phyloP scores from a whole-genome alignment of 53 echinoderm and acorn worm species.

The Antedon mediterranea region DNA sequence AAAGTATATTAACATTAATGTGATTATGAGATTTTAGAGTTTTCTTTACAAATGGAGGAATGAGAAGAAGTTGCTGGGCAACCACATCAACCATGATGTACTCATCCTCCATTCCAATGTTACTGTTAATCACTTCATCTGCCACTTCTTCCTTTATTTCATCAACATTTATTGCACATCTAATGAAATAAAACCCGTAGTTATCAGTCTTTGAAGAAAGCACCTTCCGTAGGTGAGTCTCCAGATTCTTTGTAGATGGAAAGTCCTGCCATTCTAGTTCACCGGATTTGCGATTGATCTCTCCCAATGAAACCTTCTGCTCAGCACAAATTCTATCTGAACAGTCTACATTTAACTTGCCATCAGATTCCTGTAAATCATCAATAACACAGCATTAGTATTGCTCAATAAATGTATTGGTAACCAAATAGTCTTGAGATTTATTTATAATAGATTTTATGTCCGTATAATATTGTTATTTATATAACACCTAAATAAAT shows the following conservation, averaged over 20 bases:
- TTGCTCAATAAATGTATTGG: too few species aligned
- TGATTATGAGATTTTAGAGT: neutral
- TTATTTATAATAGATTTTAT: too few species aligned
- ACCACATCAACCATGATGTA: neutral
- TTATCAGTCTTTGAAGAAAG: neutral
- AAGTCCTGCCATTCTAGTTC: slow-evolving; percentile 18
- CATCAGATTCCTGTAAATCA: neutral
- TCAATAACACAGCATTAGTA: too few species aligned
- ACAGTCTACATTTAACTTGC: slow-evolving; percentile 3
- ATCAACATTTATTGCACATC: slow-evolving; percentile 10
- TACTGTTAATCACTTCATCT: slow-evolving; percentile 4
- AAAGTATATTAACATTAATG: slow-evolving; percentile 53
- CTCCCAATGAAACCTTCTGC: slow-evolving; percentile 9
- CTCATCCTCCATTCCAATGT: neutral
- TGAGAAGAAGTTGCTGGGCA: neutral
- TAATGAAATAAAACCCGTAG: slow-evolving; percentile 28
- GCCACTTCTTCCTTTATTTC: slow-evolving; percentile 6
- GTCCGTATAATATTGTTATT: too few species aligned
- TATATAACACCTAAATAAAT: too few species aligned
- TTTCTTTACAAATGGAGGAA: neutral
- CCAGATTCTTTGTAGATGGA: neutral
- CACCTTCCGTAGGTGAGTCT: slow-evolving; percentile 4
- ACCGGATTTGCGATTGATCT: slow-evolving; percentile 11
- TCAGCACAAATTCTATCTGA: slow-evolving; percentile 3
- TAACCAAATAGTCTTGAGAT: too few species aligned